Conservation (phyloP, 2,113 vertebrate genomes). For the Castor canadensis region DNA sequence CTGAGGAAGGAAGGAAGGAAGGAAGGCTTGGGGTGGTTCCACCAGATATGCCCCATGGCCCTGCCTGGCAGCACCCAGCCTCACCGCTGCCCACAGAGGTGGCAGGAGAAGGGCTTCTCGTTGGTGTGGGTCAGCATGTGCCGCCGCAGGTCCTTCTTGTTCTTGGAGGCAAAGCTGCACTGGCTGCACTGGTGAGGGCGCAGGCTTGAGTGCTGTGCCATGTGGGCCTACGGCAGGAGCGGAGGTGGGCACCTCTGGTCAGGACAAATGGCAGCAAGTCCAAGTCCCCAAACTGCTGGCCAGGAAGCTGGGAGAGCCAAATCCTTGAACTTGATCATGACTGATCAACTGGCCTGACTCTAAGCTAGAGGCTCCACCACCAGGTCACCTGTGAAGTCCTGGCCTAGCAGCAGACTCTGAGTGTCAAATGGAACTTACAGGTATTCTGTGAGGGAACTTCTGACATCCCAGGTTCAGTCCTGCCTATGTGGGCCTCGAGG, state of each 20-base stretch:
- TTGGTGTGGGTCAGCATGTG: slow-evolving; percentile 98
- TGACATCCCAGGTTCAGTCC: neutral
- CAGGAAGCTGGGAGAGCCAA: neutral
- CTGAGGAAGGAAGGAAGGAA: slow-evolving; percentile 72
- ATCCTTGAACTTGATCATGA: neutral
- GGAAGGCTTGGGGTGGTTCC: neutral
- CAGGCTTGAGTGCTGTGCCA: slow-evolving; percentile 93
- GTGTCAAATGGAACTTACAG: neutral
- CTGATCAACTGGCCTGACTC: neutral
- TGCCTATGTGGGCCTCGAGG: neutral
- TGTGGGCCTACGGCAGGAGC: slow-evolving; percentile 87
- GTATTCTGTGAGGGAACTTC: neutral
- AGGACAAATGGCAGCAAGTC: neutral
- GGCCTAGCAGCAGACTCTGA: too few species aligned
- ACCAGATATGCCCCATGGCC: accelerated
- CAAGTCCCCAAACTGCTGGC: neutral
- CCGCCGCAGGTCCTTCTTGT: slow-evolving; percentile 97
- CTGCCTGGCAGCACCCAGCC: neutral
- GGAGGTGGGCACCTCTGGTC: neutral
- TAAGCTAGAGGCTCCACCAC: neutral
- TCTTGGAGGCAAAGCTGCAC: slow-evolving; percentile 99
- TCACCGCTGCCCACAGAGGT: slow-evolving; percentile 96
- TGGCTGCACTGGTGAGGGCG: slow-evolving; percentile 95
- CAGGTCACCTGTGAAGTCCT: neutral
- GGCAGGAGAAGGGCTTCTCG: slow-evolving; percentile 97